Percentiles rank a stretch among this genome's conserved stretches.
These are phyloP conservation scores for Propithecus perrieri DNA, from an alignment of 2,797 vertebrate genomes.

Conservation along the genomic window DNA sequence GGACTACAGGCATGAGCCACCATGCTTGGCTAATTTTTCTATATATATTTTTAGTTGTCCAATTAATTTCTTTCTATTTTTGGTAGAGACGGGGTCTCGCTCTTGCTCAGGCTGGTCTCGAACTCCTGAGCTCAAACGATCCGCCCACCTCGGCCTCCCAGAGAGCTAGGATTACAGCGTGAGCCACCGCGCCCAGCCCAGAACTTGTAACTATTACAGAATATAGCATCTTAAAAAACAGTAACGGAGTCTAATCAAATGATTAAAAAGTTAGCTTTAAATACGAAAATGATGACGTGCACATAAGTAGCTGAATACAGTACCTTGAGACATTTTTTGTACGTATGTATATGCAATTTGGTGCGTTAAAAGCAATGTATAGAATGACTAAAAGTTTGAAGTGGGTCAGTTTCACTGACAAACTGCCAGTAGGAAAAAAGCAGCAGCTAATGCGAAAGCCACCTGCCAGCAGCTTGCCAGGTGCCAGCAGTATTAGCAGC, in stretches of 20 bases:
- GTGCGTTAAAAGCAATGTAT: not conserved
- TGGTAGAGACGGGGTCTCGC: too few species aligned
- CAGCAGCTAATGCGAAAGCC: not conserved
- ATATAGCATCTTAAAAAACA: not conserved
- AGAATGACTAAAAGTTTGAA: conserved; percentile 12
- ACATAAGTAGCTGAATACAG: not conserved
- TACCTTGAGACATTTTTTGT: not conserved
- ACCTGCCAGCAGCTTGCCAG: conserved; percentile 52
- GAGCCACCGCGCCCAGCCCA: not conserved
- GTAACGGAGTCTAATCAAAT: not conserved
- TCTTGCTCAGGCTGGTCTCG: too few species aligned
- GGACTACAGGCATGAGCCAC: too few species aligned
- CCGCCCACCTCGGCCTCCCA: too few species aligned
- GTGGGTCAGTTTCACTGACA: conserved; percentile 38
- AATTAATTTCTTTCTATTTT: too few species aligned
- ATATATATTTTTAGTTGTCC: too few species aligned
- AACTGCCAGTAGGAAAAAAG: conserved; percentile 37
- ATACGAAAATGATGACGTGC: not conserved
- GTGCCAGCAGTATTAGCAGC: not conserved
- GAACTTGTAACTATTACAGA: not conserved
- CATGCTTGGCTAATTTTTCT: too few species aligned
- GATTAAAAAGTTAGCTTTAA: conserved; percentile 22
- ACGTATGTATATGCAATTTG: not conserved
- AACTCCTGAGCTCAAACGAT: too few species aligned
- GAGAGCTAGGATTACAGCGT: too few species aligned